These are phyloP conservation scores for Mylabris sibirica DNA, from an alignment of 2,888 invertebrate genomes.

Conservation along the genomic window DNA sequence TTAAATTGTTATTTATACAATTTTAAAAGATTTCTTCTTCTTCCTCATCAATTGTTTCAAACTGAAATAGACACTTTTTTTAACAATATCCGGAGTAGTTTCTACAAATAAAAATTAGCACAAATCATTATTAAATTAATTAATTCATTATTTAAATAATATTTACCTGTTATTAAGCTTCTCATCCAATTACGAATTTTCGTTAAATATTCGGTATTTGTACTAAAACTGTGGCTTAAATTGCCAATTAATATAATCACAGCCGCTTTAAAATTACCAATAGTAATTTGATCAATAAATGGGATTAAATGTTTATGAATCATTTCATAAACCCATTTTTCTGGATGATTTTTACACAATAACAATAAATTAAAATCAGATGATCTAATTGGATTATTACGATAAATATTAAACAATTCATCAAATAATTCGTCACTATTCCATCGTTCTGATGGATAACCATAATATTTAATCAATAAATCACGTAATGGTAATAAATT, in stretches of 20 bases:
- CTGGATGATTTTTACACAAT: conserved; percentile 58
- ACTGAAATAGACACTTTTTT: conserved; percentile 25
- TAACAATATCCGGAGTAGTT: conserved; percentile 26
- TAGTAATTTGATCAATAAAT: conserved; percentile 42
- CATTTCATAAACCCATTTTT: conserved; percentile 58
- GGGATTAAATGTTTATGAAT: conserved; percentile 52
- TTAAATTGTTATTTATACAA: neutral
- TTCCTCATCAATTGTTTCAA: conserved; percentile 37
- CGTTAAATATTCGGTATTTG: conserved; percentile 34
- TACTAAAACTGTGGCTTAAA: conserved; percentile 42
- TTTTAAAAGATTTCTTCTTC: neutral
- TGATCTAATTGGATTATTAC: conserved; percentile 53
- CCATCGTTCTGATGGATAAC: conserved; percentile 55
- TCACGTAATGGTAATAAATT: conserved; percentile 54
- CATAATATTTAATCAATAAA: conserved; percentile 56
- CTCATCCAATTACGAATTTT: conserved; percentile 43
- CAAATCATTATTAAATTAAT: neutral
- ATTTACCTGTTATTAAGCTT: conserved; percentile 44
- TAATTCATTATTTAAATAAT: neutral
- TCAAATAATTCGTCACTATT: conserved; percentile 48
- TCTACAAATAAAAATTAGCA: conserved; percentile 11
- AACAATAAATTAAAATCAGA: conserved; percentile 53
- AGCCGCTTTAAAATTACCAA: conserved; percentile 49
- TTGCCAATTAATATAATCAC: conserved; percentile 48
- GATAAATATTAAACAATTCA: conserved; percentile 54